Evolutionary conservation across 2,888 invertebrate genomes (phyloP).

Genomic region (Junonia oenone): DNA sequence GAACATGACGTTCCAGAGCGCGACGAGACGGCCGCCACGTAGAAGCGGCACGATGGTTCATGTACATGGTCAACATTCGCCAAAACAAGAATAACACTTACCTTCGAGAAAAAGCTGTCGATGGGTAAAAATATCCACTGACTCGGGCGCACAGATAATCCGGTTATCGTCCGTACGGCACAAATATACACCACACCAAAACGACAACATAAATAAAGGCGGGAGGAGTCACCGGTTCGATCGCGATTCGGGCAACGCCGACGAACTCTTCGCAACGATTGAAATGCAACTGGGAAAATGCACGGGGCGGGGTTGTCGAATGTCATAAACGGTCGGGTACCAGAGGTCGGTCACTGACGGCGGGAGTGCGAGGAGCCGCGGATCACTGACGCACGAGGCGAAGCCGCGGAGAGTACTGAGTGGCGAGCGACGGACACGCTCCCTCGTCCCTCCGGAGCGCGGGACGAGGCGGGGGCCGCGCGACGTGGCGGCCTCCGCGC

Average conservation of each 20-base stretch:
- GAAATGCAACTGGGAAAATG: constrained; percentile 69
- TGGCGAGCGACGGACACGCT: constrained; percentile 31
- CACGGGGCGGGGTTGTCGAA: constrained; percentile 78
- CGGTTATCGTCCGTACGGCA: constrained; percentile 76
- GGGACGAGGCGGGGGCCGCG: constrained; percentile 55
- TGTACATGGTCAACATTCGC: constrained; percentile 42
- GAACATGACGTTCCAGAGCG: constrained; percentile 47
- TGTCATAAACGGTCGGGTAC: constrained; percentile 71
- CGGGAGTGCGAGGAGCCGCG: constrained; percentile 43
- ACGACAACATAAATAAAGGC: constrained; percentile 78
- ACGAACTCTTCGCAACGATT: constrained; percentile 64
- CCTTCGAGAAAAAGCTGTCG: constrained; percentile 61
- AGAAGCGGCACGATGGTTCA: constrained; percentile 50
- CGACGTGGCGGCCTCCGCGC: constrained; percentile 37
- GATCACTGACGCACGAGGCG: constrained; percentile 52
- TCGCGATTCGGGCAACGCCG: constrained; percentile 54
- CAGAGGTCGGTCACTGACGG: constrained; percentile 70
- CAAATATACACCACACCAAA: constrained; percentile 78
- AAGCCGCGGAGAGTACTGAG: constrained; percentile 66
- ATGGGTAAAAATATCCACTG: constrained; percentile 73
- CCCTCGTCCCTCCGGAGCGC: constrained; percentile 35
- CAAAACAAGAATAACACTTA: constrained; percentile 56
- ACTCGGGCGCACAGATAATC: constrained; percentile 74
- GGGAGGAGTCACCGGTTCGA: constrained; percentile 57
- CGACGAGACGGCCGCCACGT: constrained; percentile 64